Evolutionary conservation across 1,140 invertebrate species (phyloP).

Genomic region (Apolygus lucorum): DNA sequence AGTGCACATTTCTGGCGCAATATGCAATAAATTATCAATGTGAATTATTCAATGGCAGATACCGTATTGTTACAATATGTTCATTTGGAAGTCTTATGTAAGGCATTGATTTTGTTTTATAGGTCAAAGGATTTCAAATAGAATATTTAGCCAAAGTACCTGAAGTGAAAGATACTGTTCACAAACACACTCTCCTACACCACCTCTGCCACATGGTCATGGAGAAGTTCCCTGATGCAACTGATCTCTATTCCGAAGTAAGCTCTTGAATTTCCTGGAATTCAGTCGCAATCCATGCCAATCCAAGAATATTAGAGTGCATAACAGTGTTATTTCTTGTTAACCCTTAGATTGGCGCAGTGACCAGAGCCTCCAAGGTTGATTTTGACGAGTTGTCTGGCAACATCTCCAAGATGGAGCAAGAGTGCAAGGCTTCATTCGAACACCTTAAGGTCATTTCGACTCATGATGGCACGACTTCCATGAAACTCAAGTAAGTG

Average conservation of each 20-base stretch:
- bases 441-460: conserved; percentile 92
- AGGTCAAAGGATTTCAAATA: conserved; percentile 94
- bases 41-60: too few species aligned
- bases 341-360: conserved; percentile 81
- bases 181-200: conserved; percentile 94
- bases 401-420: conserved; percentile 81
- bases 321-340: too few species aligned
- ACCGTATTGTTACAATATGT: too few species aligned
- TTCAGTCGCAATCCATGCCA: too few species aligned
- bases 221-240: conserved; percentile 88
- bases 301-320: too few species aligned
- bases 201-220: conserved; percentile 96
- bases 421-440: conserved; percentile 95
- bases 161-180: conserved; percentile 98
- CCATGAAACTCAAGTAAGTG: conserved; percentile 69
- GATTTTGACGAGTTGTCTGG: conserved; percentile 82
- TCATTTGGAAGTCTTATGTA: too few species aligned
- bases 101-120: too few species aligned
- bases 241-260: conserved; percentile 96
- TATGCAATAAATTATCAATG: too few species aligned
- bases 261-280: too few species aligned
- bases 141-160: conserved; percentile 97
- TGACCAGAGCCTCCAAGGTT: conserved; percentile 85
- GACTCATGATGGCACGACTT: conserved; percentile 83
- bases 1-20: too few species aligned